phyloP scores from a whole-genome alignment of 2,797 vertebrate species.

The Microtus californicus region DNA sequence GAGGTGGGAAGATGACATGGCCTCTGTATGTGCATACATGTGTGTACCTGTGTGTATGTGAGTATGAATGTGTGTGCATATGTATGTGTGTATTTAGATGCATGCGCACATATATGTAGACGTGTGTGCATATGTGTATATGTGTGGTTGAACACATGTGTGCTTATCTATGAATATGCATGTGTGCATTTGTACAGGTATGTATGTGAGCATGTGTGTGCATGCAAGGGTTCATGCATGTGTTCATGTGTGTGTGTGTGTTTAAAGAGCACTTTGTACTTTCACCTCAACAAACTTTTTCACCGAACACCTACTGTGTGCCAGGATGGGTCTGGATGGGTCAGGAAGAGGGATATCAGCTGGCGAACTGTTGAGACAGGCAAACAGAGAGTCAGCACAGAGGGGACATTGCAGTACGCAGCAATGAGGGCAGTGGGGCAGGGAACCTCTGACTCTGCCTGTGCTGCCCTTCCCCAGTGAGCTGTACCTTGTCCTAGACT shows the following conservation, averaged over 20 bases:
- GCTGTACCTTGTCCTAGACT: background rate
- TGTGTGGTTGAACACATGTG: background rate
- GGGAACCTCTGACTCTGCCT: background rate
- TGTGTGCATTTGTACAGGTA: background rate
- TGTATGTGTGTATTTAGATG: background rate
- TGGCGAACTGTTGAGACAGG: background rate
- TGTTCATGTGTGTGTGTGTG: background rate
- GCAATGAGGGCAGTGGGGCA: background rate
- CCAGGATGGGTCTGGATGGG: background rate
- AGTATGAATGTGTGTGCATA: background rate
- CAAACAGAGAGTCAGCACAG: background rate
- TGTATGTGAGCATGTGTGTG: background rate
- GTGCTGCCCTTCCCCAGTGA: rapidly evolving
- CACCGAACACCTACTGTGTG: background rate
- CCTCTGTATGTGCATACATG: background rate
- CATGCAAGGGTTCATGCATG: too few relatives aligned
- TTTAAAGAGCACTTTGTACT: background rate
- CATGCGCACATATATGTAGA: too few relatives aligned
- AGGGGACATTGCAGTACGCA: too few relatives aligned
- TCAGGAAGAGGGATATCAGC: background rate
- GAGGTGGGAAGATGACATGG: too few relatives aligned
- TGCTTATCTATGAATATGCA: background rate
- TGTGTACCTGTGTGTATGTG: too few relatives aligned
- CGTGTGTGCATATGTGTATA: too few relatives aligned
- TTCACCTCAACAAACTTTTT: background rate